Conservation (phyloP, 2,797 vertebrate genomes). For the Ibycter americanus region DNA sequence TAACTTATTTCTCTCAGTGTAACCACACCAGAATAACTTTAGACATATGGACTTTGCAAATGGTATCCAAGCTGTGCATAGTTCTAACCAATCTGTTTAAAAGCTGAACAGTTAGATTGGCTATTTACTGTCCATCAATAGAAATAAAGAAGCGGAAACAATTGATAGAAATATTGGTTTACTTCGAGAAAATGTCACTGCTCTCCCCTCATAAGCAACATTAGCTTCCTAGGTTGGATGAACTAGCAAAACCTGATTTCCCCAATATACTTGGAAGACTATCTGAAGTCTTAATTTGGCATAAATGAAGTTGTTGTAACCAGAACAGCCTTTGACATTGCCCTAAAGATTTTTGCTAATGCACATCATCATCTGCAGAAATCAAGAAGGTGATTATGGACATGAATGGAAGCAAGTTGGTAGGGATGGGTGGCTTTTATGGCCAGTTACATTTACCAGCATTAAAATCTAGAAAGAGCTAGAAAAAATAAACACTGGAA, state of each 20-base stretch:
- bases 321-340: not conserved
- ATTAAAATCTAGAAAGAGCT: not conserved
- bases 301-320: not conserved
- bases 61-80: not conserved
- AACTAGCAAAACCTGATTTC: conserved; percentile 8
- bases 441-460: not conserved
- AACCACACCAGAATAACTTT: not conserved
- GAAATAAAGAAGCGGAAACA: not conserved
- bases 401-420: not conserved
- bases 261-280: not conserved
- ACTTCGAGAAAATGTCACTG: not conserved
- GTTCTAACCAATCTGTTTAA: not conserved
- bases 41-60: not conserved
- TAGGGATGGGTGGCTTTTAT: not conserved
- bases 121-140: not conserved
- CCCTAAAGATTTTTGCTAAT: not conserved
- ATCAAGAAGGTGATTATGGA: not conserved
- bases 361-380: not conserved
- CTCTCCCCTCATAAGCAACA: not conserved
- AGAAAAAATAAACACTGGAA: not conserved
- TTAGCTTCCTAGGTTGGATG: not conserved
- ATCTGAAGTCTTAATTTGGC: not conserved
- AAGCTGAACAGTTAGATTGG: not conserved
- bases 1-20: not conserved
- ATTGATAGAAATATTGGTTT: not conserved